Conservation (phyloP, 1,140 invertebrate species). For the Drosophila nannoptera region DNA sequence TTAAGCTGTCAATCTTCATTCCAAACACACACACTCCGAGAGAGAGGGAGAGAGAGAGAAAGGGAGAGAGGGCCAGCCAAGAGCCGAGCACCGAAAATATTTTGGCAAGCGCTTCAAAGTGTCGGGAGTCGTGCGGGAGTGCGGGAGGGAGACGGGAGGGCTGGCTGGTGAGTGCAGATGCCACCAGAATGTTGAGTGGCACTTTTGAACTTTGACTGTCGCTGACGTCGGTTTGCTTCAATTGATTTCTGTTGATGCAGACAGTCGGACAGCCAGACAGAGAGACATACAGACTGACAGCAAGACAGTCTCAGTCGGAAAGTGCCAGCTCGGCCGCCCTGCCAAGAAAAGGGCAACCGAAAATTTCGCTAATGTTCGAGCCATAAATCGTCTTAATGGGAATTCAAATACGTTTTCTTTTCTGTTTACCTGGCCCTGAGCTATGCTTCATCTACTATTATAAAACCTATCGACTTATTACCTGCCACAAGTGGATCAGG, state of each 20-base stretch:
- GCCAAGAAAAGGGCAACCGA: slow-evolving; percentile 51
- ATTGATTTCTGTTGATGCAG: slow-evolving; percentile 61
- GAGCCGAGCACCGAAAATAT: slow-evolving; percentile 61
- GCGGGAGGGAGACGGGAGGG: background rate
- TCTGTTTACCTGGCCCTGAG: slow-evolving; percentile 7
- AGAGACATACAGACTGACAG: slow-evolving; percentile 20
- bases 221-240: slow-evolving; percentile 59
- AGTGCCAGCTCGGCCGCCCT: background rate
- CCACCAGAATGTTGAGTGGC: slow-evolving; percentile 58
- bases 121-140: slow-evolving; percentile 9
- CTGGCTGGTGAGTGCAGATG: slow-evolving; percentile 1
- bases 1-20: slow-evolving; percentile 76
- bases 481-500: slow-evolving; percentile 10
- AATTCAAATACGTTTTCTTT: slow-evolving; percentile 11
- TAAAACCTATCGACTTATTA: slow-evolving; percentile 2
- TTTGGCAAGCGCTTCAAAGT: slow-evolving; percentile 54
- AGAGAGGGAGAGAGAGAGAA: no score
- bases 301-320: background rate
- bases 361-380: slow-evolving; percentile 56
- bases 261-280: slow-evolving; percentile 28
- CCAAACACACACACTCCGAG: slow-evolving; percentile 18
- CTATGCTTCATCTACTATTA: background rate
- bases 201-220: slow-evolving; percentile 74
- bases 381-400: slow-evolving; percentile 47
- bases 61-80: slow-evolving; percentile 20